Evolutionary conservation across 1,140 invertebrate genomes (phyloP).

Genomic region (Dendroctonus valens): DNA sequence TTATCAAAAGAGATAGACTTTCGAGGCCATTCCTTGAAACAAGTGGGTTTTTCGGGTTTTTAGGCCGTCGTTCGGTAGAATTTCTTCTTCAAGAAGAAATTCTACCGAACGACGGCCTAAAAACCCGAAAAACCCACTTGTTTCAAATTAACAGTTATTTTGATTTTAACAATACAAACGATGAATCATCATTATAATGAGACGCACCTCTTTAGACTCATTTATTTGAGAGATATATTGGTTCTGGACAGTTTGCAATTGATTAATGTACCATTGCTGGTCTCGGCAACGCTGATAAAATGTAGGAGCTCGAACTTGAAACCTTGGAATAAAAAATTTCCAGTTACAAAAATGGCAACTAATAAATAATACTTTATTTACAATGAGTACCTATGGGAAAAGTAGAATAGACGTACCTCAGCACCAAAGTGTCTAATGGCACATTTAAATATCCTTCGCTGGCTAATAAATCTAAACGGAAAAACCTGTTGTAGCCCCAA

Average conservation of each 20-base stretch:
- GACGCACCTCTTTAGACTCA: conserved; percentile 76
- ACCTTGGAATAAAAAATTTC: conserved; percentile 54
- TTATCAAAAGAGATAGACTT: too few relatives aligned
- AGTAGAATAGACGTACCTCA: conserved; percentile 56
- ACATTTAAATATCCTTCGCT: conserved; percentile 86
- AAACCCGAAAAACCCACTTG: too few relatives aligned
- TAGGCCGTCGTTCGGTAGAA: too few relatives aligned
- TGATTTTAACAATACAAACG: not conserved
- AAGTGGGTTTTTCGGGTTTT: too few relatives aligned
- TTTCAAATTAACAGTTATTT: too few relatives aligned
- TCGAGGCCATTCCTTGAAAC: too few relatives aligned
- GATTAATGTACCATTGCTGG: conserved; percentile 91
- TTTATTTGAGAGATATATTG: conserved; percentile 80
- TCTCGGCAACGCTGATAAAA: conserved; percentile 92
- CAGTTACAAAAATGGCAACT: not conserved
- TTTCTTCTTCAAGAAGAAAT: too few relatives aligned
- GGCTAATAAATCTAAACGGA: conserved; percentile 83
- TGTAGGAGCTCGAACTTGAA: conserved; percentile 89
- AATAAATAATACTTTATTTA: too few relatives aligned
- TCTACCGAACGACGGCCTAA: too few relatives aligned
- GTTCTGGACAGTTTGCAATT: conserved; percentile 76
- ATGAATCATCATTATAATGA: not conserved
- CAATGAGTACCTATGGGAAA: not conserved
- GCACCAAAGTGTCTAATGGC: conserved; percentile 70
- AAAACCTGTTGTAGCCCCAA: conserved; percentile 96